Conservation (phyloP, 2,888 invertebrate species). For the Caenorhabditis sp. region DNA sequence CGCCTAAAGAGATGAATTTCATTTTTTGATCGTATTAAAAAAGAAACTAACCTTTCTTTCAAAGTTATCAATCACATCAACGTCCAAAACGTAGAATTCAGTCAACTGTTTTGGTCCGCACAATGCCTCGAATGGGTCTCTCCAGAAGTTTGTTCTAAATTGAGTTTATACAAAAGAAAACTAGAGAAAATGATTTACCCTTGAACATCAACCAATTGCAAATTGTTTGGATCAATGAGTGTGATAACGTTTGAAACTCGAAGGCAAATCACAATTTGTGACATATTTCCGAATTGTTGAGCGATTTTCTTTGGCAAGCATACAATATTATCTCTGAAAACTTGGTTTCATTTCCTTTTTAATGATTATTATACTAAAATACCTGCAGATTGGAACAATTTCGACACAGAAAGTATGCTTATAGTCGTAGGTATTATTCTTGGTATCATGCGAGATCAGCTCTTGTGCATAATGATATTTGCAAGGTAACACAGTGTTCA, state of each 20-base stretch:
- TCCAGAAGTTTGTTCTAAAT: conserved; percentile 82
- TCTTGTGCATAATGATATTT: conserved; percentile 82
- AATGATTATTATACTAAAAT: neutral
- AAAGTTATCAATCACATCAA: conserved; percentile 80
- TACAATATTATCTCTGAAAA: conserved; percentile 60
- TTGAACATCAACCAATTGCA: conserved; percentile 67
- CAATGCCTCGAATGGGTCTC: conserved; percentile 85
- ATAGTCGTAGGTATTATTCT: conserved; percentile 94
- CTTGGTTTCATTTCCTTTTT: conserved; percentile 1
- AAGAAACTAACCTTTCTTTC: conserved; percentile 38
- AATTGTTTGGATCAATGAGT: conserved; percentile 84
- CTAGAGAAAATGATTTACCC: conserved; percentile 24
- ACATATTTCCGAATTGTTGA: conserved; percentile 64
- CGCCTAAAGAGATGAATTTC: conserved; percentile 73
- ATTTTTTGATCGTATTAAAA: no score
- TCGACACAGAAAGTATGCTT: conserved; percentile 90
- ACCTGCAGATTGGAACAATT: conserved; percentile 91
- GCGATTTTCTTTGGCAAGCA: conserved; percentile 67
- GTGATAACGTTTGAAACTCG: conserved; percentile 89
- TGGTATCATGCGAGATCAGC: conserved; percentile 84
- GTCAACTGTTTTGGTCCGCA: conserved; percentile 89
- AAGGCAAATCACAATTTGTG: conserved; percentile 84
- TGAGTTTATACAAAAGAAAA: neutral
- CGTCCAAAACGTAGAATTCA: conserved; percentile 93
- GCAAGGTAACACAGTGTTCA: conserved; percentile 84